Conservation (phyloP, 1,140 invertebrate genomes). For the Drosophila triauraria region DNA sequence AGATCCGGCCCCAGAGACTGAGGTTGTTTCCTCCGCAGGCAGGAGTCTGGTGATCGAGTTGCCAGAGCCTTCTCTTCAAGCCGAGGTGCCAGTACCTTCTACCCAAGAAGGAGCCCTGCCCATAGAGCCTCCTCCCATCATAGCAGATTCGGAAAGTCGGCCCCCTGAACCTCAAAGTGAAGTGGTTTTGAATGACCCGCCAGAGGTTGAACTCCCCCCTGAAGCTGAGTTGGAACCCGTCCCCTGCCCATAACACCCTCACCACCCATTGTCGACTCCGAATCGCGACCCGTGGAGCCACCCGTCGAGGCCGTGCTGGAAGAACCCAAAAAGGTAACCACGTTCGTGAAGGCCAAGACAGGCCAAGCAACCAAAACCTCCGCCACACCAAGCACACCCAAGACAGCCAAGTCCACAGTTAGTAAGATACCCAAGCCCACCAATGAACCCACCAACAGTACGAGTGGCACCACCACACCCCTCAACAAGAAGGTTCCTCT, state of each 20-base stretch:
- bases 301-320: conserved; percentile 62
- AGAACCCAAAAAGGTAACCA: conserved; percentile 70
- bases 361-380: conserved; percentile 16
- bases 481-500: conserved; percentile 61
- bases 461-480: conserved; percentile 7
- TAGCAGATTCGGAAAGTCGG: conserved; percentile 83
- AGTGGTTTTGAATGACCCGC: not conserved
- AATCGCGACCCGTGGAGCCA: conserved; percentile 86
- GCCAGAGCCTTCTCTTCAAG: not conserved
- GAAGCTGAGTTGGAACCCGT: conserved; percentile 11
- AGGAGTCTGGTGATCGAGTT: not conserved
- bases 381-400: conserved; percentile 25
- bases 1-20: conserved; percentile 25
- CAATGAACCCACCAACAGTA: conserved; percentile 46
- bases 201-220: not conserved
- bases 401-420: conserved; percentile 46
- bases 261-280: conserved; percentile 74
- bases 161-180: conserved; percentile 36
- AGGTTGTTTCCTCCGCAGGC: conserved; percentile 59
- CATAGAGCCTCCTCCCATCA: not conserved
- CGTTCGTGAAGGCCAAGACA: conserved; percentile 31
- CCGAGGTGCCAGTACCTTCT: not conserved
- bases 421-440: conserved; percentile 84
- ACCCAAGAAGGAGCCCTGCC: not conserved
- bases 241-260: conserved; percentile 49